phyloP scores from a whole-genome alignment of 2,888 invertebrate species.

The Smittia aterrima region DNA sequence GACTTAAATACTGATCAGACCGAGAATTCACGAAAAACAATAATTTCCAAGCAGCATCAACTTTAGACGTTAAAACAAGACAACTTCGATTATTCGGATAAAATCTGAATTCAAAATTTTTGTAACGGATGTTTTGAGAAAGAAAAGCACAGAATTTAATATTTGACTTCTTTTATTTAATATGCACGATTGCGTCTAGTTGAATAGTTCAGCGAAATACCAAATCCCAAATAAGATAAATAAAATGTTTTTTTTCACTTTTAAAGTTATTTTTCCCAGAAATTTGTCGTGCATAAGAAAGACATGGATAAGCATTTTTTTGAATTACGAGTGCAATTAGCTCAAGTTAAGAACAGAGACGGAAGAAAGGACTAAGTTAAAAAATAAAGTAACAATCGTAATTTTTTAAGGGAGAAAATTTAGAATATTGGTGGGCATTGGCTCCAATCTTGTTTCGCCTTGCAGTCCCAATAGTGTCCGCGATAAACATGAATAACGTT shows the following conservation, averaged over 20 bases:
- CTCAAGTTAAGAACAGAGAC: background rate
- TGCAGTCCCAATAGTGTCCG: constrained; percentile 90
- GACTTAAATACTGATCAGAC: no score
- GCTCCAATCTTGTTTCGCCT: constrained; percentile 83
- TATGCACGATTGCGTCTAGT: no score
- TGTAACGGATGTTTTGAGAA: background rate
- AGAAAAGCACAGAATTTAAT: background rate
- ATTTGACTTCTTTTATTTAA: background rate
- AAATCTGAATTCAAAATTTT: background rate
- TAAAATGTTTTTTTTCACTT: background rate
- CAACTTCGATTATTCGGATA: background rate
- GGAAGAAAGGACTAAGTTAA: background rate
- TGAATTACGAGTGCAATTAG: background rate
- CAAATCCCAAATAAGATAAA: background rate
- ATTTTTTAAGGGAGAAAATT: constrained; percentile 39
- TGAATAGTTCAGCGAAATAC: constrained; percentile 4
- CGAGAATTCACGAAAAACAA: no score
- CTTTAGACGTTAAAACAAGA: background rate
- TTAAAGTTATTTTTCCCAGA: constrained; percentile 3
- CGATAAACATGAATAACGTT: constrained; percentile 76
- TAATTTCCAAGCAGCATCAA: no score
- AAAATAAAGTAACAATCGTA: background rate
- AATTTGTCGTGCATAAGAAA: background rate
- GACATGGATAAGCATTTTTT: constrained; percentile 12
- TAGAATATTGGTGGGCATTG: constrained; percentile 80